A percentile compares a stretch with the other conserved stretches of the same genome.
Evolutionary conservation across 2,113 vertebrate species (phyloP).

Genomic region (Crotalus helleri): DNA sequence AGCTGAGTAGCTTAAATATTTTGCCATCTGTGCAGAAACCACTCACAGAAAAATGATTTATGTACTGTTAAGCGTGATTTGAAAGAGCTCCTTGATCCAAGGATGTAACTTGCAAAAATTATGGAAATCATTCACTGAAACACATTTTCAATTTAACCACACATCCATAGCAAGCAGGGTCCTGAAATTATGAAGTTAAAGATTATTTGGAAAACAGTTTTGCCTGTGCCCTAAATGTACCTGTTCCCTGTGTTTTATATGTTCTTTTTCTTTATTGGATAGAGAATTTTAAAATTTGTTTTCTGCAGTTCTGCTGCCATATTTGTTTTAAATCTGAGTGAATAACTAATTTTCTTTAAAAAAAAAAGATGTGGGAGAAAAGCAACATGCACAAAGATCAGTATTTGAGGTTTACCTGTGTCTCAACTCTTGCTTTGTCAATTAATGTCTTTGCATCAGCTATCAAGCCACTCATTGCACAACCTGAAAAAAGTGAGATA

Average conservation of each 20-base stretch:
- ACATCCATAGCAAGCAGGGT: neutral
- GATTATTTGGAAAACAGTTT: neutral
- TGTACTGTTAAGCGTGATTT: neutral
- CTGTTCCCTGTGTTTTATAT: neutral
- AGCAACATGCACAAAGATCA: neutral
- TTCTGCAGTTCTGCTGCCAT: neutral
- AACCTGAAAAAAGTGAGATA: slow-evolving; percentile 73
- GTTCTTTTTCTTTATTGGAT: neutral
- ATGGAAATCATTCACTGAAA: neutral
- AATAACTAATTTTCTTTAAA: neutral
- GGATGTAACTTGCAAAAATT: neutral
- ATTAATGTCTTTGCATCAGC: slow-evolving; percentile 98
- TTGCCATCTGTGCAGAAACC: neutral
- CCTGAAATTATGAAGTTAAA: neutral
- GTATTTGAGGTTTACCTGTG: slow-evolving; percentile 79
- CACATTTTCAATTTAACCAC: neutral
- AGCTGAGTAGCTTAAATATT: neutral
- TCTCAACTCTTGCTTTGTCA: slow-evolving; percentile 98
- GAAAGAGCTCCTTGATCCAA: neutral
- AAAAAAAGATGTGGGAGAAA: neutral
- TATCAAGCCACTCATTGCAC: slow-evolving; percentile 98
- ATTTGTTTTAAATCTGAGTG: neutral
- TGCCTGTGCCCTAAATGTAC: neutral
- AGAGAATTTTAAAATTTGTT: neutral
- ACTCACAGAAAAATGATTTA: neutral